A percentile compares a stretch with the other conserved stretches of the same genome.
These are phyloP conservation scores for Spermophilus dauricus DNA, from an alignment of 2,113 vertebrate species.

Conservation along the genomic window DNA sequence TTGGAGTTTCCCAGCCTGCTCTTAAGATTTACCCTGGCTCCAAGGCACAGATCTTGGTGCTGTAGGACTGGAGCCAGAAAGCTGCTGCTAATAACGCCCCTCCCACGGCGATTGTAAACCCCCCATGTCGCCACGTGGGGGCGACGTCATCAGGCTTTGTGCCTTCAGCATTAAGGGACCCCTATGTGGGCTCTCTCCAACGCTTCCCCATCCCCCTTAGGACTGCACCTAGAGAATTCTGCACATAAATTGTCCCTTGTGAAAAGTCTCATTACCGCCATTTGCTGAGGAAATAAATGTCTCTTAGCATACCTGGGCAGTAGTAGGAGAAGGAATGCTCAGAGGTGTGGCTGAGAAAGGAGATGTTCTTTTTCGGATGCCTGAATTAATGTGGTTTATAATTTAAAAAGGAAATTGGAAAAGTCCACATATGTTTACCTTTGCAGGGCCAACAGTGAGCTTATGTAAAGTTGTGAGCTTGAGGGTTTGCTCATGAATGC, in stretches of 20 bases:
- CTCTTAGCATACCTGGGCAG: background rate
- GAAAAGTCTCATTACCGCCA: background rate
- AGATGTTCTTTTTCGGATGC: background rate
- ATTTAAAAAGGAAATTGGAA: background rate
- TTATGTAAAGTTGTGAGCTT: background rate
- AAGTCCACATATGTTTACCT: background rate
- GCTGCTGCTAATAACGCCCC: rapidly evolving
- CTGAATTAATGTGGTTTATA: background rate
- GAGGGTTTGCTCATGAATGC: background rate
- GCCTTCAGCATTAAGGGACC: background rate
- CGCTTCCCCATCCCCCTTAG: rapidly evolving
- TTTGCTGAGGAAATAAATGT: background rate
- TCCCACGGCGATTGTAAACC: rapidly evolving
- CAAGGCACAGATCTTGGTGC: background rate
- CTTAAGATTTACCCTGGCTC: conserved; percentile 14
- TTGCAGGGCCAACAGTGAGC: rapidly evolving
- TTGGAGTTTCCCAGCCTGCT: background rate
- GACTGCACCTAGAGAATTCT: rapidly evolving
- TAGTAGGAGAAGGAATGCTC: background rate
- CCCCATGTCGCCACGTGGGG: background rate
- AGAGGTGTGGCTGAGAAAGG: background rate
- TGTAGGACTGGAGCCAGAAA: rapidly evolving
- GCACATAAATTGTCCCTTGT: background rate
- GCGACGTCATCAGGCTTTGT: conserved; percentile 15
- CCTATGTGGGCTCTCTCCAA: rapidly evolving